A percentile compares a stretch with the other conserved stretches of the same genome.
These are phyloP conservation scores for Oscheius myriophilus DNA, from an alignment of 2,888 invertebrate species.

Conservation along the genomic window DNA sequence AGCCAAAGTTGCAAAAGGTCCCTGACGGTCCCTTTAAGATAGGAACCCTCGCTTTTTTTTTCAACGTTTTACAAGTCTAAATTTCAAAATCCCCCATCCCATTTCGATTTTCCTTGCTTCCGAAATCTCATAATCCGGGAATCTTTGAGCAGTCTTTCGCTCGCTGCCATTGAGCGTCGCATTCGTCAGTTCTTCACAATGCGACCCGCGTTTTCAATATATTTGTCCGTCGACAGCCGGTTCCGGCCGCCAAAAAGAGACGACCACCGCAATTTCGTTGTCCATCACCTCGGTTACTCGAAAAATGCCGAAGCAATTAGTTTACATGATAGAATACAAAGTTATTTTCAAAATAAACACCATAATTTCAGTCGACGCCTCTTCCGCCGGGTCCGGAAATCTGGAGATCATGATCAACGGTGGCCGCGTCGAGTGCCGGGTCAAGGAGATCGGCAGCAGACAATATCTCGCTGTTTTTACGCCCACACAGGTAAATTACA, in stretches of 20 bases:
- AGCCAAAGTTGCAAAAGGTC: no score
- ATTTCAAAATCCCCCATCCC: no score
- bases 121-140: no score
- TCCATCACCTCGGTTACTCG: slow-evolving; percentile 16
- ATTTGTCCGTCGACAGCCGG: slow-evolving; percentile 16
- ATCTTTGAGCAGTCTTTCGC: no score
- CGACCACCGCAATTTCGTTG: background rate
- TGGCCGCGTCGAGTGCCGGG: slow-evolving; percentile 89
- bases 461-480: slow-evolving; percentile 87
- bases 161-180: no score
- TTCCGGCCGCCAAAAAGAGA: slow-evolving; percentile 11
- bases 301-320: background rate
- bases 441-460: slow-evolving; percentile 87
- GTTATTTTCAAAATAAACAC: slow-evolving; percentile 32
- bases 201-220: slow-evolving; percentile 26
- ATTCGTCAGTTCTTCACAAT: slow-evolving; percentile 28
- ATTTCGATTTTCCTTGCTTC: no score
- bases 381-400: slow-evolving; percentile 93
- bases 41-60: no score
- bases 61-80: no score
- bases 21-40: no score
- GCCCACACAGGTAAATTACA: slow-evolving; percentile 79
- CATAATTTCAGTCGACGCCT: slow-evolving; percentile 84
- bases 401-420: slow-evolving; percentile 94
- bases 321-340: no score